A percentile compares a stretch with the other conserved stretches of the same genome.
phyloP scores from a whole-genome alignment of 2,797 vertebrate genomes.

The Paratrypauchen microcephalus region DNA sequence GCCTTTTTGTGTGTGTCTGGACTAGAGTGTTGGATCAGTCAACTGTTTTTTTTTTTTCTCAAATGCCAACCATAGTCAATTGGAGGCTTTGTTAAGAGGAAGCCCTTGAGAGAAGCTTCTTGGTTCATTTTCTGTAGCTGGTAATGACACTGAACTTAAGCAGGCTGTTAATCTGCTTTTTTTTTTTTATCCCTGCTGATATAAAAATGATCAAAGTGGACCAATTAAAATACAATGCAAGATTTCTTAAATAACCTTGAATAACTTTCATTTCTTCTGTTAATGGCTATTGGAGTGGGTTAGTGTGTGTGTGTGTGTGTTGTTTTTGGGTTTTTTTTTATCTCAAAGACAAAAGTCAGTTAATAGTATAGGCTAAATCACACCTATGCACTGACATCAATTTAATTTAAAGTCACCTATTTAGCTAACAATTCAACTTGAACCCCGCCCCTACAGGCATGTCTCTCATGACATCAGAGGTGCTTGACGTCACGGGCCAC shows the following conservation, averaged over 20 bases:
- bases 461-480: too few species aligned
- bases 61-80: constrained; percentile 39
- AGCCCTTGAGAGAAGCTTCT: constrained; percentile 40
- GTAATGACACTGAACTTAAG: constrained; percentile 48
- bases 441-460: too few species aligned
- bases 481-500: too few species aligned
- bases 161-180: constrained; percentile 30
- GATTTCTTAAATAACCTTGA: background rate
- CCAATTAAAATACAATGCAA: background rate
- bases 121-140: constrained; percentile 49
- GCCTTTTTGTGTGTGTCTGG: constrained; percentile 33
- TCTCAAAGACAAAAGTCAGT: too few species aligned
- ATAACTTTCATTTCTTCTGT: too few species aligned
- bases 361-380: too few species aligned
- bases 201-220: background rate
- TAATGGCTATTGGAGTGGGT: too few species aligned
- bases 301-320: too few species aligned
- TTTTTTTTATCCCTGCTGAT: background rate
- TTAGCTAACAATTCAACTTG: too few species aligned
- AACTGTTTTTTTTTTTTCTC: constrained; percentile 25
- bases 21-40: constrained; percentile 36
- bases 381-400: too few species aligned
- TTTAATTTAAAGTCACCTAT: too few species aligned
- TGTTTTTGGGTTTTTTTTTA: too few species aligned
- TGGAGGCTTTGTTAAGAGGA: constrained; percentile 52